Evolutionary conservation across 2,113 vertebrate species (phyloP).

Genomic region (Poeciliopsis occidentalis): DNA sequence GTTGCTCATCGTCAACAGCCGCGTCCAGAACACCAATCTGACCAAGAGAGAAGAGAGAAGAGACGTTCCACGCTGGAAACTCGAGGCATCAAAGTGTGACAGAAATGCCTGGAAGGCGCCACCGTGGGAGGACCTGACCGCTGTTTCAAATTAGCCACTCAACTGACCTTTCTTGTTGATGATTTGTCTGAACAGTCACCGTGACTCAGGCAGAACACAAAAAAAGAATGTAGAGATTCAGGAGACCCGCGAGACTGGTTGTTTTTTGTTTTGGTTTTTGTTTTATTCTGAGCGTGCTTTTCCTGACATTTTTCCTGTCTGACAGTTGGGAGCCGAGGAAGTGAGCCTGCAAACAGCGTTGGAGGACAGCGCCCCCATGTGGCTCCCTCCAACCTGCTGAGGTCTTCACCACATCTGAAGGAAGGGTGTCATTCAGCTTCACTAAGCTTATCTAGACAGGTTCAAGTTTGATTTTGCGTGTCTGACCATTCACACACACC

Average conservation of each 20-base stretch:
- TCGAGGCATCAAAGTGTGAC: constrained; percentile 81
- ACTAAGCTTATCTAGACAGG: background rate
- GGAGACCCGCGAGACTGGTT: constrained; percentile 6
- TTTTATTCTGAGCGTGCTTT: background rate
- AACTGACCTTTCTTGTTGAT: constrained; percentile 30
- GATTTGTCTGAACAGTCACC: constrained; percentile 1
- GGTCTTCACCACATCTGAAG: background rate
- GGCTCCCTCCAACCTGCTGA: constrained; percentile 21
- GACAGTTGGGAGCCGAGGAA: background rate
- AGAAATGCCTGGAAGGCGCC: constrained; percentile 58
- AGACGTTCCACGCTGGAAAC: constrained; percentile 32
- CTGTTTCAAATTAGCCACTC: constrained; percentile 81
- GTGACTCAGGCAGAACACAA: constrained; percentile 34
- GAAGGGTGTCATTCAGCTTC: background rate
- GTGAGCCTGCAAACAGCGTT: constrained; percentile 14
- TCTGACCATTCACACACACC: no score
- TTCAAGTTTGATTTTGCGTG: background rate
- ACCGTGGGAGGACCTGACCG: constrained; percentile 30
- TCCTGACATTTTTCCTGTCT: background rate
- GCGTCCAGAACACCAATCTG: constrained; percentile 72
- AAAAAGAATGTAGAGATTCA: constrained; percentile 6
- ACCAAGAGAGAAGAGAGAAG: constrained; percentile 17
- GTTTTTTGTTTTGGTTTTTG: background rate
- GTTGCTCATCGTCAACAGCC: constrained; percentile 9
- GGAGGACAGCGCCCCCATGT: constrained; percentile 70